Percentiles rank a stretch among this genome's conserved stretches.
phyloP scores from a whole-genome alignment of 2,797 vertebrate species.

The Numenius phaeopus region DNA sequence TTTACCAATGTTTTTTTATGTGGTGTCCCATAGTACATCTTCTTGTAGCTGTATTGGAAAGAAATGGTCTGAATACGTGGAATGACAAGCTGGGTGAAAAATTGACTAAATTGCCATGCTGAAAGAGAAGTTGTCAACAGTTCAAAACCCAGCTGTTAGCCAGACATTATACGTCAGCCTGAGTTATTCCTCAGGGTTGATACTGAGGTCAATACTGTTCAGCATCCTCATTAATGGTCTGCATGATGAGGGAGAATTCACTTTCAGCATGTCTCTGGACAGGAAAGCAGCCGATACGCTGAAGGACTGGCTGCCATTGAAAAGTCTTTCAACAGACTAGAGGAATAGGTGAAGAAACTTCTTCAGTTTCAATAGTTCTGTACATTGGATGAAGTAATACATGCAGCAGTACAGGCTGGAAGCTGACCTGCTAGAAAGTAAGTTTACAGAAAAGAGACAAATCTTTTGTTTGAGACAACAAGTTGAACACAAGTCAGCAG shows the following conservation, averaged over 20 bases:
- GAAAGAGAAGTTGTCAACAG: neutral
- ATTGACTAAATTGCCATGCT: constrained; percentile 33
- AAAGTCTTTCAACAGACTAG: neutral
- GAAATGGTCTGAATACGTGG: neutral
- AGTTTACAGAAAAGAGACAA: neutral
- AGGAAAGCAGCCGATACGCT: neutral
- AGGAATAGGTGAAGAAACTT: neutral
- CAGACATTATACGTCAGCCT: neutral
- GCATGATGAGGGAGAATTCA: neutral
- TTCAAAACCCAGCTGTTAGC: constrained; percentile 26
- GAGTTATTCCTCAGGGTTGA: neutral
- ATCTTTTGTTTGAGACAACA: neutral
- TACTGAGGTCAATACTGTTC: constrained; percentile 35
- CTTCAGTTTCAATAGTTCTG: neutral
- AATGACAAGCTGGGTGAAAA: constrained; percentile 43
- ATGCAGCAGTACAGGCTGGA: neutral
- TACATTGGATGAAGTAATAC: neutral
- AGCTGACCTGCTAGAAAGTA: neutral
- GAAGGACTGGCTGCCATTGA: neutral
- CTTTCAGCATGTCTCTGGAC: neutral
- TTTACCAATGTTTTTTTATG: neutral
- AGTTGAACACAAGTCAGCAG: neutral
- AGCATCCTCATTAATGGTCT: constrained; percentile 29
- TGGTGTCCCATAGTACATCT: neutral
- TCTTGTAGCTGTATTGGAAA: neutral